These are phyloP conservation scores for Triplophysa tibetana DNA, from an alignment of 2,113 vertebrate species.

Conservation along the genomic window DNA sequence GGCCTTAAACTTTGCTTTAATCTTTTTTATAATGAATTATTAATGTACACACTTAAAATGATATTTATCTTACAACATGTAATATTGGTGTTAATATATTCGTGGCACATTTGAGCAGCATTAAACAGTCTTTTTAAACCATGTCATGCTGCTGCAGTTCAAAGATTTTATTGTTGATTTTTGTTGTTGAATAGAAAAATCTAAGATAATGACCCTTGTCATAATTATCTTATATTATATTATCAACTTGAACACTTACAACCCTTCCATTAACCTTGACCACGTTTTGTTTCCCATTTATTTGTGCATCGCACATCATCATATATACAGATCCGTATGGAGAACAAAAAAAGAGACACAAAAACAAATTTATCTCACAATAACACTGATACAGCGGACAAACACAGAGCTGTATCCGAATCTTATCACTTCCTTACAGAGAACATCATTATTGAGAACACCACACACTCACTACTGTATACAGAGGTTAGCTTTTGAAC, in stretches of 20 bases:
- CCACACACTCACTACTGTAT: constrained; percentile 84
- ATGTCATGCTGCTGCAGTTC: no score
- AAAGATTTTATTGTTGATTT: background rate
- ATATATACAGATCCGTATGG: constrained; percentile 80
- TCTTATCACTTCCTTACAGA: constrained; percentile 74
- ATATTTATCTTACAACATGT: no score
- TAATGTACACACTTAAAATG: no score
- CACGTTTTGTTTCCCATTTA: constrained; percentile 69
- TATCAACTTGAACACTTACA: background rate
- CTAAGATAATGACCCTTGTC: no score
- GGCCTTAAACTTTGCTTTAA: no score
- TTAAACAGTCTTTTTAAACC: no score
- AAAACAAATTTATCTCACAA: constrained; percentile 84
- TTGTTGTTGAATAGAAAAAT: background rate
- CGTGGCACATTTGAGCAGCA: no score
- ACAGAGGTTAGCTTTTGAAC: constrained; percentile 80
- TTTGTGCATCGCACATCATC: constrained; percentile 76
- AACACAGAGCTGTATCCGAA: constrained; percentile 82
- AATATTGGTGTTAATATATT: no score
- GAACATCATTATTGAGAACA: constrained; percentile 75
- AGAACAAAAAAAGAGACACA: constrained; percentile 71
- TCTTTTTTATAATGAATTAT: no score
- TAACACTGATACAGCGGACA: constrained; percentile 89
- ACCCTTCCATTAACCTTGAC: background rate
- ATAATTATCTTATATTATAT: no score